Percentiles rank a stretch among this genome's conserved stretches.
These are phyloP conservation scores for Tachystola acroxantha DNA, from an alignment of 2,888 invertebrate species.

Conservation along the genomic window DNA sequence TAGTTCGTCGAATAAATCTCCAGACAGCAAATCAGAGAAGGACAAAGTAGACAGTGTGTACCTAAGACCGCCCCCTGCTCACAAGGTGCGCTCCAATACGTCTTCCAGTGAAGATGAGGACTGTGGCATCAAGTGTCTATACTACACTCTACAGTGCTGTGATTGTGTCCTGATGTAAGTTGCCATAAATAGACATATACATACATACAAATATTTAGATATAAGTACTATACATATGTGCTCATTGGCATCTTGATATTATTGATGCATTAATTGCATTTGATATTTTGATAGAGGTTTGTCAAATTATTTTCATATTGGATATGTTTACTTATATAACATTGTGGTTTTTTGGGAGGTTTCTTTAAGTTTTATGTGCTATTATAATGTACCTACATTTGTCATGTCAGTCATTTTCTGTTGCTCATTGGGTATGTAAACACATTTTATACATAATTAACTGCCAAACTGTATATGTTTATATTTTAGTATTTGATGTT, in stretches of 20 bases:
- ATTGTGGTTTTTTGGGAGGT: no score
- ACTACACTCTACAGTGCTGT: conserved; percentile 81
- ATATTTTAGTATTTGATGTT: no score
- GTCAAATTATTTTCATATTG: no score
- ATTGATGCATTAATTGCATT: no score
- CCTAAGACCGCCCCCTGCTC: conserved; percentile 39
- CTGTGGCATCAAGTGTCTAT: conserved; percentile 80
- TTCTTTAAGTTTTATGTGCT: no score
- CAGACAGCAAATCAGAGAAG: conserved; percentile 29
- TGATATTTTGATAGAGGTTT: no score
- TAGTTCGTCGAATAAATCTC: conserved; percentile 23
- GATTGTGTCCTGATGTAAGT: conserved; percentile 76
- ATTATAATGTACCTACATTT: no score
- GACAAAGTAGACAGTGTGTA: conserved; percentile 63
- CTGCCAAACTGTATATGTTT: no score
- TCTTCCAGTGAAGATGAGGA: conserved; percentile 70
- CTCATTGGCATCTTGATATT: not conserved
- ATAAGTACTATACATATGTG: not conserved
- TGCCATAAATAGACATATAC: conserved; percentile 16
- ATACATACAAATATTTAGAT: not conserved
- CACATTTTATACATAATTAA: no score
- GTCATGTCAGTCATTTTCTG: no score
- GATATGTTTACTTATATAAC: no score
- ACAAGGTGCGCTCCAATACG: conserved; percentile 38
- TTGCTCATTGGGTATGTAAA: no score